Percentiles rank a stretch among this genome's conserved stretches.
phyloP scores from a whole-genome alignment of 2,888 invertebrate species.

The Dolichopus griseipennis region DNA sequence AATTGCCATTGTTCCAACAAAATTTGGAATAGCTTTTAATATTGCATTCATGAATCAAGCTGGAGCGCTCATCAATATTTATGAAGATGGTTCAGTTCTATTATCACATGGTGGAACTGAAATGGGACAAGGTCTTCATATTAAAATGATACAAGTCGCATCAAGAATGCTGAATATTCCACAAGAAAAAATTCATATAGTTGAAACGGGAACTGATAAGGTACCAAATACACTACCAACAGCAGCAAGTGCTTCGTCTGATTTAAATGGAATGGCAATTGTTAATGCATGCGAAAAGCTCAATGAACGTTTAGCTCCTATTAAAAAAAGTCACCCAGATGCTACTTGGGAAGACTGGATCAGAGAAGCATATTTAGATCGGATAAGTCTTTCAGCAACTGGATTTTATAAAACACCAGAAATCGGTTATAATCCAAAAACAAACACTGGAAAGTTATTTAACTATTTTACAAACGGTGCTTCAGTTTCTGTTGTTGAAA shows the following conservation, averaged over 20 bases:
- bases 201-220: conserved; percentile 80
- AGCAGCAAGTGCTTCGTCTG: conserved; percentile 80
- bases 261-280: conserved; percentile 87
- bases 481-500: conserved; percentile 81
- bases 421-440: conserved; percentile 61
- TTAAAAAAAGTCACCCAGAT: conserved; percentile 63
- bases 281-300: conserved; percentile 71
- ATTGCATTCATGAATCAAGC: conserved; percentile 70
- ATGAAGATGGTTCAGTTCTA: conserved; percentile 80
- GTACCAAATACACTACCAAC: conserved; percentile 86
- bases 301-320: conserved; percentile 62
- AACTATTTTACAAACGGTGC: conserved; percentile 82
- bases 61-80: conserved; percentile 80
- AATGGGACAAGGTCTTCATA: conserved; percentile 95
- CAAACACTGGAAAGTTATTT: conserved; percentile 63
- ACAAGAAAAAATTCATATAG: conserved; percentile 64
- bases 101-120: conserved; percentile 88
- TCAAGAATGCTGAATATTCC: conserved; percentile 63
- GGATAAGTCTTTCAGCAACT: conserved; percentile 71
- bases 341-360: conserved; percentile 82
- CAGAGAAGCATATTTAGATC: conserved; percentile 61
- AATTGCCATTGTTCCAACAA: conserved; percentile 69
- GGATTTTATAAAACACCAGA: conserved; percentile 74
- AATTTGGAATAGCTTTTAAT: conserved; percentile 77
- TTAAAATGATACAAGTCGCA: conserved; percentile 90